Percentiles rank a stretch among this genome's conserved stretches.
Conservation (phyloP, 2,113 vertebrate genomes). For the Urocynchramus pylzowi region DNA sequence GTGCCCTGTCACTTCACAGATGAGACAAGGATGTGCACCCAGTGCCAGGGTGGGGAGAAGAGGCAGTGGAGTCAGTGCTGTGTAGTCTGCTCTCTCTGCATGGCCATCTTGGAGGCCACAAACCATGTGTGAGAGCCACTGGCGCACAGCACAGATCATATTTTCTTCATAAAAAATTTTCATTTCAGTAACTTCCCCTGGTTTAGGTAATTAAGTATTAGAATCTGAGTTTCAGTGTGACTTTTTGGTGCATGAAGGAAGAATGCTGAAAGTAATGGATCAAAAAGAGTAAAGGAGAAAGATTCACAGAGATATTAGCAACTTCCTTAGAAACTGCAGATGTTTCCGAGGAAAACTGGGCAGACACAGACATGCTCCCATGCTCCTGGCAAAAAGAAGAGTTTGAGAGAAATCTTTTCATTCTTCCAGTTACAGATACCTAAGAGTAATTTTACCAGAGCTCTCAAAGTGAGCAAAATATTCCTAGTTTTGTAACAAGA, state of each 20-base stretch:
- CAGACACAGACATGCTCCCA: background rate
- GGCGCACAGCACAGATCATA: background rate
- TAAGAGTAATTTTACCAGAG: background rate
- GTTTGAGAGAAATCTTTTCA: background rate
- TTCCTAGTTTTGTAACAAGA: background rate
- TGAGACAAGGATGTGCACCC: background rate
- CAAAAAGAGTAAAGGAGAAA: background rate
- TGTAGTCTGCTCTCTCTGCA: background rate
- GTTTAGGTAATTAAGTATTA: background rate
- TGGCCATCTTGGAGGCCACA: background rate
- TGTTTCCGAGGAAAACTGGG: background rate
- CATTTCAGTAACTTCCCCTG: background rate
- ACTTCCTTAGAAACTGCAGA: conserved; percentile 17
- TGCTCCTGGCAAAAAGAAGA: background rate
- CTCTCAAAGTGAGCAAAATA: background rate
- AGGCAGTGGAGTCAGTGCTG: background rate
- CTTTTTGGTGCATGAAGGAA: background rate
- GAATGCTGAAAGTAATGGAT: background rate
- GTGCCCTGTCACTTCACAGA: background rate
- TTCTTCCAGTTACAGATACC: background rate
- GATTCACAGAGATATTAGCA: background rate
- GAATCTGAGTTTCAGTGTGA: background rate
- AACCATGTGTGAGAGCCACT: background rate
- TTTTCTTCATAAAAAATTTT: background rate
- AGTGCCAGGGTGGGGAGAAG: background rate